Evolutionary conservation across 1,140 invertebrate species (phyloP), one percentile per base, ranked within the genome.

Genomic region (Trichogramma pretiosum): DNA sequence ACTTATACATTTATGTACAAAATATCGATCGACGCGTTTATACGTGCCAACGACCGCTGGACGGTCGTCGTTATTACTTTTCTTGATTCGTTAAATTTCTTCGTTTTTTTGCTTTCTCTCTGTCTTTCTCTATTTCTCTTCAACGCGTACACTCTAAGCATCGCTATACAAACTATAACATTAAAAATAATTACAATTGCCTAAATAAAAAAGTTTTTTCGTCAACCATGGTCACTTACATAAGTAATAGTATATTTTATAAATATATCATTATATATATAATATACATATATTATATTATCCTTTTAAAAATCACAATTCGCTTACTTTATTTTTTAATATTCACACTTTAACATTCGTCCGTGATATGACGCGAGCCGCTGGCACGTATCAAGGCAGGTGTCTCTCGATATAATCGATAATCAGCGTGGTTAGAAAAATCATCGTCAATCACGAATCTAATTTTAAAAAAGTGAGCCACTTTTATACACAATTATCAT

Each of bases 1-100:
- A 59, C 52, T 58, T 62, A 61, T 58, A 57, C 60, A 56, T 55
- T 58, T 37, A 51, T 51, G 46, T 46, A 24, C 46, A 51, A 42
- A 46, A 24, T 16, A 17, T 52, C 55, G 55, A 56, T n/a, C 50
- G 49, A 49, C 51, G 58, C 60, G 56, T 56, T 50, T 55, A 56
- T 42, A 51, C 49, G 32, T 51, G 49, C 38, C 49, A 41, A 30
- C 43, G 49, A 51, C 24, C 9, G 14, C 13, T 19, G 21, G 28
- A 33, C 41, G 13, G 13, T 23, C 22, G n/a, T n/a, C n/a, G n/a
- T n/a, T n/a, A n/a, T n/a, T n/a, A n/a, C n/a, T n/a, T n/a, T n/a
- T n/a, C n/a, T n/a, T n/a, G n/a, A n/a, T n/a, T n/a, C n/a, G n/a
- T 28, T 38, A 36, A 18, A 5, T 36, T 5, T 30, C 11, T 37